Evolutionary conservation across 2,113 vertebrate genomes (phyloP).

Genomic region (Etheostoma cragini): DNA sequence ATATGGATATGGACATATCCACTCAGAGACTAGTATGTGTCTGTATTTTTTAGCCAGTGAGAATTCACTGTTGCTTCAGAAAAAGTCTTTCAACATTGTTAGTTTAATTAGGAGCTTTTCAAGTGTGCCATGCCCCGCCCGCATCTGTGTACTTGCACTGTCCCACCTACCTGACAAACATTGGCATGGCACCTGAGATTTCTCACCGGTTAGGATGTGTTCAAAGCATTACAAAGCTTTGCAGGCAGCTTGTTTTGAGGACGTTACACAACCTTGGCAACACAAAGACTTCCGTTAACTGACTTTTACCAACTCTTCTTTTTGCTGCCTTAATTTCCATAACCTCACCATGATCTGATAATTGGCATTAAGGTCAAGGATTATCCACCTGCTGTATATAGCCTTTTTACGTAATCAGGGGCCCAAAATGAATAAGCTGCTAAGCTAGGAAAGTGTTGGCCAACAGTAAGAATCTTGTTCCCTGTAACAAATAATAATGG

Average conservation of each 20-base stretch:
- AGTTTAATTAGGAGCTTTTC: not conserved
- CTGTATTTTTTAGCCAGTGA: too few relatives aligned
- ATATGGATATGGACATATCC: too few relatives aligned
- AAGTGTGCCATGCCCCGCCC: not conserved
- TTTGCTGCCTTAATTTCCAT: conserved; percentile 60
- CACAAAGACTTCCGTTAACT: not conserved
- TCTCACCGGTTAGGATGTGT: not conserved
- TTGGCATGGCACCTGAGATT: not conserved
- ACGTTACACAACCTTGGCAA: not conserved
- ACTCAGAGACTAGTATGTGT: too few relatives aligned
- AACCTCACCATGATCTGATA: conserved; percentile 78
- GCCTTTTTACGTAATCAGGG: conserved; percentile 75
- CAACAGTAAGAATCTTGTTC: conserved; percentile 37
- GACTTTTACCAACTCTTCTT: conserved; percentile 1
- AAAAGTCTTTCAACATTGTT: not conserved
- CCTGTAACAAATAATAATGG: conserved; percentile 26
- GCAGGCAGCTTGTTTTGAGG: not conserved
- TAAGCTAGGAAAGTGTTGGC: conserved; percentile 69
- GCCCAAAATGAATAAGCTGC: conserved; percentile 74
- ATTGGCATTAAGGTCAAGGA: conserved; percentile 83
- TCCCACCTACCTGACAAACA: not conserved
- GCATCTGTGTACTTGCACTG: not conserved
- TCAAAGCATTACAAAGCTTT: too few relatives aligned
- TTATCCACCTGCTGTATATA: conserved; percentile 81
- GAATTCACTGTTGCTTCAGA: too few relatives aligned